Percentiles rank a stretch among this genome's conserved stretches.
phyloP scores from a whole-genome alignment of 2,113 vertebrate genomes.

The Crotalus viridis region DNA sequence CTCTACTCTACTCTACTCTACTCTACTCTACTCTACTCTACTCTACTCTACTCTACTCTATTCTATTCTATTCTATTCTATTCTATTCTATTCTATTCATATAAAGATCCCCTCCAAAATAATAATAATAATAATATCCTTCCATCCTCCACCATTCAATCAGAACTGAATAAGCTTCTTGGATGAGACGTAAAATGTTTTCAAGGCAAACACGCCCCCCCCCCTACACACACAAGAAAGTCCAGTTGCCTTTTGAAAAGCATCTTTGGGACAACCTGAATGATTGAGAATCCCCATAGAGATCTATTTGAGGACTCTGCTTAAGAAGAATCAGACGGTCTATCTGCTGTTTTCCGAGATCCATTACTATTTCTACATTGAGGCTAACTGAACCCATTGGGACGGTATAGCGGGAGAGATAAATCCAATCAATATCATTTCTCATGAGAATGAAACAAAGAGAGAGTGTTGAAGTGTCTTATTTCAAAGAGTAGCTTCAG shows the following conservation, averaged over 20 bases:
- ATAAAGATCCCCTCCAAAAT: no score
- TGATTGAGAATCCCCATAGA: background rate
- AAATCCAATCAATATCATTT: background rate
- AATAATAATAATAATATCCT: background rate
- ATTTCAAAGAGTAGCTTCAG: background rate
- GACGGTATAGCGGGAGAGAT: background rate
- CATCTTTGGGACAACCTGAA: background rate
- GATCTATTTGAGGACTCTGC: background rate
- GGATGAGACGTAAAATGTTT: background rate
- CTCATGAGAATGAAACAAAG: background rate
- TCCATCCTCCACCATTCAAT: background rate
- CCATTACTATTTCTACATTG: background rate
- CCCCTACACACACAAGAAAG: no score
- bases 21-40: no score
- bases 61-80: no score
- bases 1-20: no score
- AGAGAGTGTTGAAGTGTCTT: background rate
- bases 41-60: no score
- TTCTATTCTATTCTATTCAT: no score
- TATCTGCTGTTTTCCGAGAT: background rate
- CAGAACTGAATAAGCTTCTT: background rate
- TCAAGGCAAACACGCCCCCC: background rate
- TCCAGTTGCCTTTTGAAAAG: background rate
- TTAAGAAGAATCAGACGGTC: background rate
- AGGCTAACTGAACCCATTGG: background rate